Evolutionary conservation across 2,888 invertebrate species (phyloP).

Genomic region (Euzetes globulus): DNA sequence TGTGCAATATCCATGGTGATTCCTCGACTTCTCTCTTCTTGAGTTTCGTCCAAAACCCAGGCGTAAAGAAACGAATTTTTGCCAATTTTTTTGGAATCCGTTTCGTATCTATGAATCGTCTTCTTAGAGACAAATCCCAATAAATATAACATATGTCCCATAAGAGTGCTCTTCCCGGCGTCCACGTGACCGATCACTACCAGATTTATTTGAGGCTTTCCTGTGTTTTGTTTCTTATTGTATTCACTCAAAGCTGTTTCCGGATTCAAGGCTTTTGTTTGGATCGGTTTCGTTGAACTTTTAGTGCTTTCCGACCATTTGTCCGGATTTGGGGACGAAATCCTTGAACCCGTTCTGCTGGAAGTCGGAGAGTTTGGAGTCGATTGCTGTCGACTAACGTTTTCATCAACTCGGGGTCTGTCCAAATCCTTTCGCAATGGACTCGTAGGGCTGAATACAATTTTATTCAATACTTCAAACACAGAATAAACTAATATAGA

Average conservation of each 20-base stretch:
- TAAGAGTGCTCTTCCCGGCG: constrained; percentile 92
- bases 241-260: constrained; percentile 23
- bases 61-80: constrained; percentile 98
- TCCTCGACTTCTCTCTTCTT: constrained; percentile 89
- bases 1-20: constrained; percentile 98
- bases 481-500: neutral
- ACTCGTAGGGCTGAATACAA: neutral
- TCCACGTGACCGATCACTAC: constrained; percentile 94
- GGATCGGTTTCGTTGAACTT: neutral
- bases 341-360: constrained; percentile 9
- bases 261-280: constrained; percentile 10
- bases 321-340: constrained; percentile 1
- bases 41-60: constrained; percentile 98
- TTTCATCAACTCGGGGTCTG: neutral
- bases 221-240: constrained; percentile 46
- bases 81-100: constrained; percentile 91
- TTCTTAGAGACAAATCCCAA: constrained; percentile 77
- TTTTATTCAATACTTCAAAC: neutral
- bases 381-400: neutral
- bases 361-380: neutral
- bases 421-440: constrained; percentile 12
- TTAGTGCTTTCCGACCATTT: neutral
- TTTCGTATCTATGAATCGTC: constrained; percentile 87
- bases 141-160: constrained; percentile 80
- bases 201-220: constrained; percentile 79